Base-by-base conservation (phyloP, 2,888 invertebrate species). In the Phyto melanocephala region DNA sequence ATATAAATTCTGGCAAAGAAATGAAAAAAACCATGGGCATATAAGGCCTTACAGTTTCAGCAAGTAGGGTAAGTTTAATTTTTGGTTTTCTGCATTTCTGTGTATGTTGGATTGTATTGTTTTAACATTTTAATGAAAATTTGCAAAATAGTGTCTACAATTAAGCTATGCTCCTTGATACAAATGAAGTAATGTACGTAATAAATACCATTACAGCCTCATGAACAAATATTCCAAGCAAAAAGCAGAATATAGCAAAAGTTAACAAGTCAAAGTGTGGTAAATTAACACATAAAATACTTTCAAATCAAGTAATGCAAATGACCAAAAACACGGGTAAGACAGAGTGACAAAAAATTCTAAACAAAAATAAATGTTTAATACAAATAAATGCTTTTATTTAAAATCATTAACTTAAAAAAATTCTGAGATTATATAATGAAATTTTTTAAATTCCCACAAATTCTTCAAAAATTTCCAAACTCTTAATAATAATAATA, bases 61-160 rank as follows among this genome's bases (percentile, higher is more conserved):
- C 22, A 63, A 40, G 22, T 47, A 10, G 22, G n/a, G 42, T 24
- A 17, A 56, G 15, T 37, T 24, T 63, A 45, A 28, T 68, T 28
- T 15, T 47, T 28, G 24, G 17, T 71, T 47, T n/a, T 45, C 22
- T 3, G 0, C n/a, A 17, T 1, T 17, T 45, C 11, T 15, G 10
- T 15, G 24, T 56, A 47, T 71, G 63, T 33, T 71, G 75, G n/a
- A n/a, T 37, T 47, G 60, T 67, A 68, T 77, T 81, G 58, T 81
- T 81, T 74, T 70, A 81, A 81, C 74, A 63, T 81, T 78, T 81
- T 81, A 81, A 81, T 81, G 74, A 81, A 81, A 78, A 81, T 81
- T 35, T 78, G 70, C 74, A 81, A 81, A 81, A 78, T 74, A 74
- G 68, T 81, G 56, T 68, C 24, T 77, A 56, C 81, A 81, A 81